Evolutionary conservation across 64 coral and sea anemone genomes (phyloP), one percentile per base, ranked within the genome.

Genomic region (Pocillopora verrucosa): DNA sequence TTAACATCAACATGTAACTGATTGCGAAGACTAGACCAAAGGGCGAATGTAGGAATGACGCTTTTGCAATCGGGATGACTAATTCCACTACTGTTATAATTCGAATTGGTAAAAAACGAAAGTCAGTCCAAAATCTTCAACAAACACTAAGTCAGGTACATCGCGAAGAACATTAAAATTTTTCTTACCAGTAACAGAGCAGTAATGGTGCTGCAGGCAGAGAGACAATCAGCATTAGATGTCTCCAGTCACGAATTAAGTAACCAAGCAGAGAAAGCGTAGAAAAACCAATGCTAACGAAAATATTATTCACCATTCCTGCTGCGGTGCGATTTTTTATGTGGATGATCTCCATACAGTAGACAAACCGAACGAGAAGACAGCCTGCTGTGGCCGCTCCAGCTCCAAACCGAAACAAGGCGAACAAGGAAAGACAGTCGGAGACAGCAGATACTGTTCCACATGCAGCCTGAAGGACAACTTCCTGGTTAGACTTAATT

Each of bases 401-500:
- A 24, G 88, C 30, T 10, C 79, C 58, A 35, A 96, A 96, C 16
- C 94, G 94, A 24, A 96, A 93, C 69, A 96, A 59, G 4, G 84
- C 77, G 58, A 96, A 96, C 76, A 96, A 41, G 5, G 94, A 96
- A 4, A 96, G 91, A 80, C 94, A 96, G 72, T 96, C 94, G 9
- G 83, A 65, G 12, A 88, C 76, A 58, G 57, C 91, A 1, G 94
- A 96, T 4, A 89, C 88, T 25, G 84, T 78, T 17, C 94, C 91
- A 70, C 88, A 87, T 10, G 56, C 82, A 30, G 51, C 80, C 94
- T 96, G 91, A 57, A 68, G 37, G 25, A 64, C 56, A 88, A 79
- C 14, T 22, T 1, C 62, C 20, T 6, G 3, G 9, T 36, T 24
- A 56, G 10, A 41, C 37, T 51, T 51, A 7, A 51, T 51, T 51